phyloP scores from a whole-genome alignment of 2,888 invertebrate species.

The Lissocephala sabroskyi region DNA sequence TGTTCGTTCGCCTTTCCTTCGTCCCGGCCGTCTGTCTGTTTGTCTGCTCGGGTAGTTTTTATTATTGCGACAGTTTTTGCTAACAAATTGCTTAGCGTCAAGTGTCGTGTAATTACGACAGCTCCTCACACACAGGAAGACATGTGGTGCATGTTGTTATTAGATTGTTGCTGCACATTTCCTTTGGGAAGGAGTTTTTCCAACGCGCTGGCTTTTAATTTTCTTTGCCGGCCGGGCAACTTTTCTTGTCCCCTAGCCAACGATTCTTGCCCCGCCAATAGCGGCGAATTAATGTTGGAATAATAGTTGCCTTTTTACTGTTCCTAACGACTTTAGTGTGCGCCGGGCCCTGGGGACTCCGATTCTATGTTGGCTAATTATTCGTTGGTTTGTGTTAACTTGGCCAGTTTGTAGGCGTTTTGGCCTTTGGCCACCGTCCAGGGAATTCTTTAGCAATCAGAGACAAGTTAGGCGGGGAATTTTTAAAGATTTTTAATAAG shows the following conservation, averaged over 20 bases:
- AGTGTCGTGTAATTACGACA: conserved; percentile 70
- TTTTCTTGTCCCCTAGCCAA: conserved; percentile 9
- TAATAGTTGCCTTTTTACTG: conserved; percentile 53
- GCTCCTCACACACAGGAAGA: conserved; percentile 19
- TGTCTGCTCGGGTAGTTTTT: conserved; percentile 37
- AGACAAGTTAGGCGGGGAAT: not conserved
- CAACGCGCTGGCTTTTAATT: conserved; percentile 35
- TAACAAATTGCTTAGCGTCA: conserved; percentile 71
- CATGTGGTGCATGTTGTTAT: conserved; percentile 51
- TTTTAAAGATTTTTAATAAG: no score
- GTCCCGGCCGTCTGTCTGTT: conserved; percentile 27
- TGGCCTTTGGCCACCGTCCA: not conserved
- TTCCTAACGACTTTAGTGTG: conserved; percentile 51
- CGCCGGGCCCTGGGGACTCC: not conserved
- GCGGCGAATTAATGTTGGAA: conserved; percentile 60
- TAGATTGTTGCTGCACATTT: conserved; percentile 58
- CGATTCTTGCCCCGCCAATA: conserved; percentile 24
- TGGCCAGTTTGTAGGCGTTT: not conserved
- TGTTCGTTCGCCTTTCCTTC: conserved; percentile 16
- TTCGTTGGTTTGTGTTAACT: conserved; percentile 35
- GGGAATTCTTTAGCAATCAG: not conserved
- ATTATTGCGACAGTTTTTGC: conserved; percentile 64
- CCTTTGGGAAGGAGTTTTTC: conserved; percentile 58
- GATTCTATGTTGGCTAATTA: conserved; percentile 52
- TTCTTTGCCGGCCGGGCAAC: conserved; percentile 22